These are phyloP conservation scores for Regulus satrapa DNA, from an alignment of 2,113 vertebrate species.

Conservation along the genomic window DNA sequence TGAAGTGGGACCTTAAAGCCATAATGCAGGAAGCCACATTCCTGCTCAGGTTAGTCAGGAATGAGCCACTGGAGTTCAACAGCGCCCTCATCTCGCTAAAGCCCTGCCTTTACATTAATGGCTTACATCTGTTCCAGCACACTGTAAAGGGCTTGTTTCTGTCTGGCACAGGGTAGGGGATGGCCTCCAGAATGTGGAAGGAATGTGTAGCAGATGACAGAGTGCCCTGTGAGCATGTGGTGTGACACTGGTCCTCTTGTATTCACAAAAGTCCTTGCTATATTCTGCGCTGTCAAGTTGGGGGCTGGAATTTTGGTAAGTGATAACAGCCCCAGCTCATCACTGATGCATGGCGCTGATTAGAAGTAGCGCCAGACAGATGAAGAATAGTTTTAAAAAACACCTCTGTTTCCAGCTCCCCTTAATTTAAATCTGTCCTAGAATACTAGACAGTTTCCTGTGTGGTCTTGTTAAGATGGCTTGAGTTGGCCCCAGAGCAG, in stretches of 20 bases:
- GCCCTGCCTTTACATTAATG: neutral
- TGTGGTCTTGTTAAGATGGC: neutral
- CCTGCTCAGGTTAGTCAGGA: neutral
- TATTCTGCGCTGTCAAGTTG: neutral
- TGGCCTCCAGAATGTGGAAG: neutral
- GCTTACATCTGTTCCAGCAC: neutral
- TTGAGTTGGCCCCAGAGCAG: neutral
- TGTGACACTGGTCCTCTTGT: neutral
- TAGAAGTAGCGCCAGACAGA: neutral
- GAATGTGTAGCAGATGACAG: neutral
- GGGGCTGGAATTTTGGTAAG: neutral
- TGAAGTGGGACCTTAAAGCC: neutral
- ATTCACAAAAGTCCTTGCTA: neutral
- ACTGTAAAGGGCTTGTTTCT: neutral
- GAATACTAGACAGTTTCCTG: neutral
- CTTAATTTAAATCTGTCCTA: neutral
- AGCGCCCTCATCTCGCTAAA: accelerated
- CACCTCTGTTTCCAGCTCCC: neutral
- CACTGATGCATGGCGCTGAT: neutral
- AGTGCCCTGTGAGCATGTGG: neutral
- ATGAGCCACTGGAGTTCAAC: neutral
- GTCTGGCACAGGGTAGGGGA: neutral
- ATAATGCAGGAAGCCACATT: neutral
- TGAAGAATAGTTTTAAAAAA: neutral
- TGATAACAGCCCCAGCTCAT: neutral